Evolutionary conservation across 2,888 invertebrate species (phyloP), one percentile per base, ranked within the genome.

Genomic region (Dorcus hopei): DNA sequence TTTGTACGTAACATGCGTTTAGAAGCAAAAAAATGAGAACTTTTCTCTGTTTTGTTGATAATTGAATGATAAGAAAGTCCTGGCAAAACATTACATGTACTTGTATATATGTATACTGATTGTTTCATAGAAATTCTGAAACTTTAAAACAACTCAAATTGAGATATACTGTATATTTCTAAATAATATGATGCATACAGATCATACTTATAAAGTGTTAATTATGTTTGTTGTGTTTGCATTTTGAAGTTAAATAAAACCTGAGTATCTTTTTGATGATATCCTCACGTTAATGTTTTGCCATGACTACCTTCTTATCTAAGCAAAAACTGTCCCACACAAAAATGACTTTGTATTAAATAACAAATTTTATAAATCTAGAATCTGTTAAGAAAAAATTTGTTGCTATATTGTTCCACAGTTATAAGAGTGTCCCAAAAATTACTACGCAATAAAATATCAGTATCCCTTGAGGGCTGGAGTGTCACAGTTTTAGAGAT

Each of bases 341-440:
- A 9, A 11, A 42, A 14, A 39, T 16, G 19, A 39, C 41, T 11
- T 19, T 51, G 26, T 11, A n/a, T n/a, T 14, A 49, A 51, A 40
- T 51, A 40, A 51, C 8, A 42, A 23, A 38, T 51, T 19, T 50
- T 38, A 51, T 19, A 38, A 51, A 11, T 40, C 41, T 40, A 8
- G 38, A 51, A 51, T 39, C 38, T 49, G 7, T 19, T 38, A 50
- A 45, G 66, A 66, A 66, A 67, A 72, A 68, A 74, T 74, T 74
- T 74, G 74, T 76, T 74, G 74, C 74, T 73, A 74, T 72, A 75
- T 75, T 74, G 74, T 74, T 74, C 73, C 57, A 74, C 73, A 74
- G 71, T 33, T 33, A 33, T 33, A 33, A 33, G 26, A 33, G 26
- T 33, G 26, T 33, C 26, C 26, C 26, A 33, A 33, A 33, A 33